Evolutionary conservation across 35 echinoderm and acorn worm genomes (phyloP), one percentile per base, ranked within the genome.

Genomic region (Stichopus chloronotus): DNA sequence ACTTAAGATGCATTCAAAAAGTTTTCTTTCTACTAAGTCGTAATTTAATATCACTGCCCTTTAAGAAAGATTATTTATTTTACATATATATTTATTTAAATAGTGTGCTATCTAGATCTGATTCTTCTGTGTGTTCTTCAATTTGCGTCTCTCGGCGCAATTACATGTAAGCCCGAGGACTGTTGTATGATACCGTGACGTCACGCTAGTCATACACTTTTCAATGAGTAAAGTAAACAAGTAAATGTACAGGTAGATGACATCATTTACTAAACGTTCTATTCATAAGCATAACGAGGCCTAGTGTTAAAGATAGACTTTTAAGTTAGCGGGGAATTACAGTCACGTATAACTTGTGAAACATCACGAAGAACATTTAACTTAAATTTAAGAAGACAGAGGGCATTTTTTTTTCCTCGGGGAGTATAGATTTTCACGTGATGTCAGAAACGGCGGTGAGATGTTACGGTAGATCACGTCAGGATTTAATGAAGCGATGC

Each of bases 41-140:
- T 10, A 61, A 14, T 8, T 61, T 61, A 8, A 61, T 61, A 61
- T 61, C 14, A 61, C 59, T 61, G 59, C 59, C 14, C 59, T 61
- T 61, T 10, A 61, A 61, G 14, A 14, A 61, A 61, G 14, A 74
- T 16, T 74, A 74, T 74, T 74, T 74, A 74, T 74, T 74, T 74
- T 19, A 20, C 69, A 74, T 74, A 74, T 74, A 74, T 74, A 74
- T 74, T 74, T 74, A 74, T 43, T 74, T 20, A 74, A 74, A 74
- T 74, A 74, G 22, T 19, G 69, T 21, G 19, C 16, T 74, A 20
- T 74, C 3, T 74, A 20, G 19, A 14, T 74, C 7, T 74, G 22
- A 14, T 74, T 74, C 7, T n/a, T 74, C 22, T n/a, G 17, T 65
- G 19, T 20, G 7, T 74, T 74, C 22, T 16, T 74, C 17, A 19